Base-by-base conservation (phyloP, 2,888 invertebrate species). In the Meiosimyza platycephala region DNA sequence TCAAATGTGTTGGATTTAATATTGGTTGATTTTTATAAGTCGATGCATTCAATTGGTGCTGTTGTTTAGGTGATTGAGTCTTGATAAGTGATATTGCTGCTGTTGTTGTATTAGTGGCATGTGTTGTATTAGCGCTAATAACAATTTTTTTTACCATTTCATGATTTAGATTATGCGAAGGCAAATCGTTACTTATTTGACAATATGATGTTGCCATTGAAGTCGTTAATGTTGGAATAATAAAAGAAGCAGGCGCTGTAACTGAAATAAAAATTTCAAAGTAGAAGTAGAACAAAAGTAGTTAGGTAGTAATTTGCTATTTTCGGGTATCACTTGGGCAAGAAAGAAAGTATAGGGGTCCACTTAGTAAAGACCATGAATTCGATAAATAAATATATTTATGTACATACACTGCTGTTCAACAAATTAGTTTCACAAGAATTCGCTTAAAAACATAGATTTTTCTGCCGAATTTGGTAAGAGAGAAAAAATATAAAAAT, bases 121-220 rank as follows among this genome's bases (percentile, higher is more conserved):
- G 66, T 68, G 72, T 71, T 71, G 71, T 48, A 15, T 48, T 57
- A 69, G 73, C 73, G 52, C 77, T 76, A 50, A 75, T 74, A 12
- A 77, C 71, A 13, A 77, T 76, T 75, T 78, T 74, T 71, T 78
- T 79, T 16, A 77, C 73, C 12, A 76, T 54, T 47, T 77, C 78
- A 0, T 72, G 66, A 71, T 76, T 9, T 73, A 60, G 33, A 72
- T 15, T 62, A 55, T 15, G 57, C 50, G 15, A 64, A 18, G 55
- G 66, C 59, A 22, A 67, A 13, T 47, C 57, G 51, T 60, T 15
- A 57, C 13, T 15, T 50, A 16, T 55, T 90, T 85, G 9, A 82
- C 80, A 59, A 7, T 7, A 4, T 65, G 57, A 47, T 66, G 71
- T 65, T 69, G 67, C 52, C 40, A 40, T 40, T 51, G 47, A 18